phyloP scores from a whole-genome alignment of 2,888 invertebrate genomes.

The Dichetophora obliterata region DNA sequence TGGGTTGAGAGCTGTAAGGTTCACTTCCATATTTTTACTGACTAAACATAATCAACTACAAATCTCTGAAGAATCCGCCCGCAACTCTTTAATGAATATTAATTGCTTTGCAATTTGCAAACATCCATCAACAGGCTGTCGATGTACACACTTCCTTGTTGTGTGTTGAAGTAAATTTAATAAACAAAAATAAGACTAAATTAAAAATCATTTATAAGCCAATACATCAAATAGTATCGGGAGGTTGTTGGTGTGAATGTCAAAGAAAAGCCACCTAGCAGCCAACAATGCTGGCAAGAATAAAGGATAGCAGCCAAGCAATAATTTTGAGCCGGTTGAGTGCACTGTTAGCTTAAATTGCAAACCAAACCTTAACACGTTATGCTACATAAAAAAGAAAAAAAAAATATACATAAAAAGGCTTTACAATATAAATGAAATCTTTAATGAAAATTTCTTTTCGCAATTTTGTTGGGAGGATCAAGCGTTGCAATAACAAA shows the following conservation, averaged over 20 bases:
- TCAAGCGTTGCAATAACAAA: neutral
- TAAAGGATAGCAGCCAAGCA: no score
- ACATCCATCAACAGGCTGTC: neutral
- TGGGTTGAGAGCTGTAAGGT: no score
- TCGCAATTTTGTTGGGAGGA: neutral
- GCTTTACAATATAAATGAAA: neutral
- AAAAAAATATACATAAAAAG: neutral
- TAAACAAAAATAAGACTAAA: neutral
- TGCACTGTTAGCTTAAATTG: neutral
- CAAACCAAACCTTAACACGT: no score
- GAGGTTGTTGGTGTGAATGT: no score
- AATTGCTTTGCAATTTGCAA: neutral
- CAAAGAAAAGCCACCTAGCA: neutral
- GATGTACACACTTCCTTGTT: neutral
- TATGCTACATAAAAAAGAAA: neutral
- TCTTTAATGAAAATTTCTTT: neutral
- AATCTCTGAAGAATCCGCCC: neutral
- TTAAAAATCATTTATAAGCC: slow-evolving; percentile 23
- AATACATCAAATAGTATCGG: neutral
- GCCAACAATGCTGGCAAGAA: neutral
- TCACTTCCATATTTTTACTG: no score
- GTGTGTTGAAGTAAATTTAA: neutral
- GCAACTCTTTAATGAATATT: neutral
- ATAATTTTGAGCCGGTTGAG: neutral
- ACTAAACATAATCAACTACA: neutral